phyloP scores from a whole-genome alignment of 2,888 invertebrate species.

The Amblyteles armatorius region DNA sequence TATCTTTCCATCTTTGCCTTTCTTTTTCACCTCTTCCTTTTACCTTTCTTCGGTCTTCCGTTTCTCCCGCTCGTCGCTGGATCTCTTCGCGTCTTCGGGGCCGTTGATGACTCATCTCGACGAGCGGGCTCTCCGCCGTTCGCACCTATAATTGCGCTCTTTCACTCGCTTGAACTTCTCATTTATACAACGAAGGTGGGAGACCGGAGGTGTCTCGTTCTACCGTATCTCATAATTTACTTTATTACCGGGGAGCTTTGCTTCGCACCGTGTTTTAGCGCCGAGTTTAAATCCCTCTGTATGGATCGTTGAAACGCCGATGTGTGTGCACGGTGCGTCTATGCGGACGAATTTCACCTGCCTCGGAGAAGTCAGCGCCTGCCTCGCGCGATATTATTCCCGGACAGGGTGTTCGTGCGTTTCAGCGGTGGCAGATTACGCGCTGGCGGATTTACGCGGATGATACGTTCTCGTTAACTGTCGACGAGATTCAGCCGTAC shows the following conservation, averaged over 20 bases:
- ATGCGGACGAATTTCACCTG: not conserved
- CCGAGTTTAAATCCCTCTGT: not conserved
- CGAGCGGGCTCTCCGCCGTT: constrained; percentile 21
- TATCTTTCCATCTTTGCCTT: not conserved
- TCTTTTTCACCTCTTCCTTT: not conserved
- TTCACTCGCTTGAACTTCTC: constrained; percentile 62
- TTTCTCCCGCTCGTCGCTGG: constrained; percentile 8
- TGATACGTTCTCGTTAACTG: constrained; percentile 18
- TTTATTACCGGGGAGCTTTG: not conserved
- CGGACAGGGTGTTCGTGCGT: not conserved
- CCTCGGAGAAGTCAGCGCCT: not conserved
- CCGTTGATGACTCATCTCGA: constrained; percentile 61
- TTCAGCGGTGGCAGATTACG: not conserved
- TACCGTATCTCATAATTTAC: constrained; percentile 26
- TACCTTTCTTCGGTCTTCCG: not conserved
- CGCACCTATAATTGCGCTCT: constrained; percentile 37
- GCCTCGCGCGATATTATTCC: constrained; percentile 5
- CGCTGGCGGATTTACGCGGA: not conserved
- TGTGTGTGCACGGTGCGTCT: not conserved
- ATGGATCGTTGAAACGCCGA: not conserved
- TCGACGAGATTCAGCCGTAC: constrained; percentile 3
- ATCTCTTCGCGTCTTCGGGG: constrained; percentile 15
- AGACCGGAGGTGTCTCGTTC: not conserved
- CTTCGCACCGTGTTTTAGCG: not conserved
- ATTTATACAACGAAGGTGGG: constrained; percentile 33